These are phyloP conservation scores for Cephus sareptanus DNA, from an alignment of 2,888 invertebrate species.

Conservation along the genomic window DNA sequence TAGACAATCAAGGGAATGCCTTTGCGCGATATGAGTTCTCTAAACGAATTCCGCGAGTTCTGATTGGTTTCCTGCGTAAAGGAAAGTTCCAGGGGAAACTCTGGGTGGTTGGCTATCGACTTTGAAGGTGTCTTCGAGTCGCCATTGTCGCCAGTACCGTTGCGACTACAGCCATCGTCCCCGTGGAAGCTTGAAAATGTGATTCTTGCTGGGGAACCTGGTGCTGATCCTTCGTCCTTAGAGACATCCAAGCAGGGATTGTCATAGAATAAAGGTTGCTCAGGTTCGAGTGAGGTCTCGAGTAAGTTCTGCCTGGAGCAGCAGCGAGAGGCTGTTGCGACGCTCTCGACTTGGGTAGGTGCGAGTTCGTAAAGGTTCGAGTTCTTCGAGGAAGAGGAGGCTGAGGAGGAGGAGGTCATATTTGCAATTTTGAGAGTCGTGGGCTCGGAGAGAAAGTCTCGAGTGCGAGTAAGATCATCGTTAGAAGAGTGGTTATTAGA, in stretches of 20 bases:
- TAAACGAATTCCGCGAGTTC: slow-evolving; percentile 38
- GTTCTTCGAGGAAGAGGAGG: background rate
- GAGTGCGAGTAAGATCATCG: background rate
- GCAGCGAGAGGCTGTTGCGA: background rate
- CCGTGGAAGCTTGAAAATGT: background rate
- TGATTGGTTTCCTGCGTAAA: slow-evolving; percentile 46
- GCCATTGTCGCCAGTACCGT: background rate
- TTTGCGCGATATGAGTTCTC: slow-evolving; percentile 18
- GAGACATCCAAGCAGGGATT: slow-evolving; percentile 17
- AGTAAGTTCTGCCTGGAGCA: slow-evolving; percentile 16
- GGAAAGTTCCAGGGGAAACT: background rate
- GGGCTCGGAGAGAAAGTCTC: background rate
- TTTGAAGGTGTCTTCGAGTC: background rate
- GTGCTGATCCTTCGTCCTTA: background rate
- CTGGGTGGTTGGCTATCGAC: background rate
- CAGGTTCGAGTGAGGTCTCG: slow-evolving; percentile 3
- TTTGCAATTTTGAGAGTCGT: background rate
- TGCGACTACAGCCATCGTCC: background rate
- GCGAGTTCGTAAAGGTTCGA: background rate
- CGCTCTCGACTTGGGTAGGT: background rate
- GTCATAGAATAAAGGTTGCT: slow-evolving; percentile 9
- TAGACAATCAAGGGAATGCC: slow-evolving; percentile 29
- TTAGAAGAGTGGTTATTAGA: background rate
- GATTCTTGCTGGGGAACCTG: background rate
- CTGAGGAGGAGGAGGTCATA: background rate